phyloP scores from a whole-genome alignment of 2,797 vertebrate genomes.

The Ctenochaetus hawaiiensis region DNA sequence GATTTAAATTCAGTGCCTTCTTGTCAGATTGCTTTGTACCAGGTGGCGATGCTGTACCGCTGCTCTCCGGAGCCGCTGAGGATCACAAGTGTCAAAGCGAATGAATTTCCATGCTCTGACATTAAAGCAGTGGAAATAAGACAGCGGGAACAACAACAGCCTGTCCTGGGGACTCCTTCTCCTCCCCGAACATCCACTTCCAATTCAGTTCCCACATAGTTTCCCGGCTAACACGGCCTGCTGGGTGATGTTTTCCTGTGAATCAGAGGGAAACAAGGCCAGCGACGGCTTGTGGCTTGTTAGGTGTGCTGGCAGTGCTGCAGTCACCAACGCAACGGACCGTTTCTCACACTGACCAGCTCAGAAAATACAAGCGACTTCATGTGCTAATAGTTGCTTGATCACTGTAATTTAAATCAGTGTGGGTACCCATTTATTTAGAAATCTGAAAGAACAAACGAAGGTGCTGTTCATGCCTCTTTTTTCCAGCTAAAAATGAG shows the following conservation, averaged over 20 bases:
- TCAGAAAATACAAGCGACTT: slow-evolving; percentile 25
- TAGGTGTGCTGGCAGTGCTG: slow-evolving; percentile 33
- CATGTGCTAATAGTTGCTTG: background rate
- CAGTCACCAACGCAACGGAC: slow-evolving; percentile 65
- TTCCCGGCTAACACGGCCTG: slow-evolving; percentile 12
- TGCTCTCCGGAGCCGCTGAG: slow-evolving; percentile 28
- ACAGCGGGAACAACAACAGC: slow-evolving; percentile 38
- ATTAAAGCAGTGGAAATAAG: slow-evolving; percentile 44
- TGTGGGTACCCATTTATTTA: background rate
- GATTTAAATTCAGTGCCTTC: slow-evolving; percentile 27
- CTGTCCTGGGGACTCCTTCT: slow-evolving; percentile 13
- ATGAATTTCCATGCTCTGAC: slow-evolving; percentile 50
- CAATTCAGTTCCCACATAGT: slow-evolving; percentile 18
- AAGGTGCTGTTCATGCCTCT: background rate
- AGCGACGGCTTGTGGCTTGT: slow-evolving; percentile 32
- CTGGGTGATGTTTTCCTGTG: slow-evolving; percentile 36
- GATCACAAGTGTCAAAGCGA: slow-evolving; percentile 26
- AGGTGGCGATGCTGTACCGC: slow-evolving; percentile 15
- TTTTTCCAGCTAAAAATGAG: background rate
- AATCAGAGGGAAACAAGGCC: background rate
- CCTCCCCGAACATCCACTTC: slow-evolving; percentile 13
- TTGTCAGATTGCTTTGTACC: slow-evolving; percentile 20
- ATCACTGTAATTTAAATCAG: background rate
- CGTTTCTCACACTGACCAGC: slow-evolving; percentile 24
- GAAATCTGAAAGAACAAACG: background rate